Conservation (phyloP, 2,113 vertebrate genomes). For the Gymnarchus niloticus region DNA sequence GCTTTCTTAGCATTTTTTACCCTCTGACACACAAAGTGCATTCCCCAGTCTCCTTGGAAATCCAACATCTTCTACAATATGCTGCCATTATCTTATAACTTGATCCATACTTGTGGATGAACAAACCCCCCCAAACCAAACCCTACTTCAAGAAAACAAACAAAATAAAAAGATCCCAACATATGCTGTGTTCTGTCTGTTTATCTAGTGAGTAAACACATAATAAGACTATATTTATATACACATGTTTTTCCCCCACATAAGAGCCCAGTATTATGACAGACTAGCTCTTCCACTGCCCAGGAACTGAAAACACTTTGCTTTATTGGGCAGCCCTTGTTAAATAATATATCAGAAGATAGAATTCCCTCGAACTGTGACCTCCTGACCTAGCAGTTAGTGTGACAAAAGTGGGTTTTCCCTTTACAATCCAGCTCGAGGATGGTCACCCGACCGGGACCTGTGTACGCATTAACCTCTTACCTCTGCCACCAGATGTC, state of each 20-base stretch:
- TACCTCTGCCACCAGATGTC: constrained; percentile 57
- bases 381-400: constrained; percentile 61
- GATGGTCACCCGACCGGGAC: constrained; percentile 61
- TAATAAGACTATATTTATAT: background rate
- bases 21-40: background rate
- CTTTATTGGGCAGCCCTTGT: constrained; percentile 50
- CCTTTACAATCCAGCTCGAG: constrained; percentile 61
- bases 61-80: background rate
- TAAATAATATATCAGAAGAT: constrained; percentile 44
- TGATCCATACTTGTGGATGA: background rate
- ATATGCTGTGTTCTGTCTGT: background rate
- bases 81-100: background rate
- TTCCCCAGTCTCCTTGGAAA: background rate
- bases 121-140: background rate
- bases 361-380: constrained; percentile 61
- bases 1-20: background rate
- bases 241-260: background rate
- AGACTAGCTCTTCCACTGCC: constrained; percentile 17
- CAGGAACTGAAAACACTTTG: constrained; percentile 47
- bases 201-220: background rate
- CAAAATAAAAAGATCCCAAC: constrained; percentile 1
- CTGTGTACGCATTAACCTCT: constrained; percentile 64
- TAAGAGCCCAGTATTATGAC: background rate
- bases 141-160: background rate
- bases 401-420: constrained; percentile 68